Evolutionary conservation across 2,113 vertebrate species (phyloP), one percentile per base, ranked within the genome.

Genomic region (Pseudois nayaur): DNA sequence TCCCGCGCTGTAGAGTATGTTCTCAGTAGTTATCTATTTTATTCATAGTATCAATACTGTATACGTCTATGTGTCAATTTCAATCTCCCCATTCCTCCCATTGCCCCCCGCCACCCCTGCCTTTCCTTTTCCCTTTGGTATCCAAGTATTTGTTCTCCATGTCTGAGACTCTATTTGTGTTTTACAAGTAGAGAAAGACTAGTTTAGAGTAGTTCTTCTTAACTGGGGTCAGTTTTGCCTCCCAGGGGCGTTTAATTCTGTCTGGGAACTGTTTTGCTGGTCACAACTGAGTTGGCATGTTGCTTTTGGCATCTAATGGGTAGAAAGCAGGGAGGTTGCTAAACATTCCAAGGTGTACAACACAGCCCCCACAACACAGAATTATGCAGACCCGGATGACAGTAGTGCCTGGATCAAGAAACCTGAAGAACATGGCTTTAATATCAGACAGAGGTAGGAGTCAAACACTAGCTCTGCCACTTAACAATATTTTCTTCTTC

Each of bases 31-130:
- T 25, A 23, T 13, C n/a, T 40, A 40, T 13, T 40, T 74, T 40
- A 40, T 3, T 25, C 36, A 11, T 3, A 74, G 36, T 6, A 40
- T 74, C 67, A 74, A 40, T 13, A 74, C 19, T 12, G 36, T 40
- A 40, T 11, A 67, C 5, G 8, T 36, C 8, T 40, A 40, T 23
- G 21, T 40, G 19, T 74, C 67, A 13, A 13, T 74, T 40, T 40
- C 67, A 40, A 3, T 25, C 36, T 74, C 67, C 36, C 36, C 12
- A 1, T 40, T 74, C 67, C 36, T 74, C 36, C 36, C 21, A 74
- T 40, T 40, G 67, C 17, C 19, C n/a, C 19, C 3, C 1, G 0
- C 33, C 6, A 3, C 29, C 3, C 31, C 60, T 0, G 1, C 7
- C 16, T 36, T 67, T 21, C 67, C 67, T 74, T 40, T 74, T 74